Percentiles rank a stretch among this genome's conserved stretches.
Conservation (phyloP, 2,888 invertebrate genomes). For the Nomada ruficornis region DNA sequence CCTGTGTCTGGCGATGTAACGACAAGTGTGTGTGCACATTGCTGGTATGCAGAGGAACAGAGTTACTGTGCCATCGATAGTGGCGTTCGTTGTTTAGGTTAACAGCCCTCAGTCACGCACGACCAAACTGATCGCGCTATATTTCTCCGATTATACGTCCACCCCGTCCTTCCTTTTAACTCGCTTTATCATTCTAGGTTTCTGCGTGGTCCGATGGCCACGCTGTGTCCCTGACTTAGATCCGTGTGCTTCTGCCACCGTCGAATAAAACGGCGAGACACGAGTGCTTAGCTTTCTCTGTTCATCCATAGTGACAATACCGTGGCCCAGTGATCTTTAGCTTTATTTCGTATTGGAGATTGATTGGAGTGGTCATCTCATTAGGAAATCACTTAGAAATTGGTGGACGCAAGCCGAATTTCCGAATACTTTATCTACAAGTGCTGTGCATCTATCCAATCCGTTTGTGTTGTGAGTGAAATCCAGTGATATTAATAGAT, state of each 20-base stretch:
- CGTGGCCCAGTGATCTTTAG: neutral
- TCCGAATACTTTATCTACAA: neutral
- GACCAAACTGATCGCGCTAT: constrained; percentile 38
- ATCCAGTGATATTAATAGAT: neutral
- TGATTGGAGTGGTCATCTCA: neutral
- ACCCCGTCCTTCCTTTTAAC: constrained; percentile 41
- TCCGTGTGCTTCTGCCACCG: constrained; percentile 13
- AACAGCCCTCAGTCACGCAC: constrained; percentile 79
- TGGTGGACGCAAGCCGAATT: neutral
- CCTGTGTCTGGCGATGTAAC: constrained; percentile 19
- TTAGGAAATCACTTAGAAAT: constrained; percentile 12
- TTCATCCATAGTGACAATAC: neutral
- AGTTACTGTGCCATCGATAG: constrained; percentile 71
- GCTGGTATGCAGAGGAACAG: constrained; percentile 59
- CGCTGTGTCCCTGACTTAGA: constrained; percentile 43
- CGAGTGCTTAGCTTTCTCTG: neutral
- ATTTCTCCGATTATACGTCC: constrained; percentile 42
- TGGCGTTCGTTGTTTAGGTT: constrained; percentile 73
- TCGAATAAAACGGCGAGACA: neutral
- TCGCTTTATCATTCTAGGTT: constrained; percentile 40
- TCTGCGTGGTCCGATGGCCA: constrained; percentile 35
- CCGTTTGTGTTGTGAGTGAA: no score
- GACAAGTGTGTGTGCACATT: constrained; percentile 8
- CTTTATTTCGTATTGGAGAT: neutral
- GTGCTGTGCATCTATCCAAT: no score